Evolutionary conservation across 2,113 vertebrate genomes (phyloP).

Genomic region (Pygoscelis adeliae): DNA sequence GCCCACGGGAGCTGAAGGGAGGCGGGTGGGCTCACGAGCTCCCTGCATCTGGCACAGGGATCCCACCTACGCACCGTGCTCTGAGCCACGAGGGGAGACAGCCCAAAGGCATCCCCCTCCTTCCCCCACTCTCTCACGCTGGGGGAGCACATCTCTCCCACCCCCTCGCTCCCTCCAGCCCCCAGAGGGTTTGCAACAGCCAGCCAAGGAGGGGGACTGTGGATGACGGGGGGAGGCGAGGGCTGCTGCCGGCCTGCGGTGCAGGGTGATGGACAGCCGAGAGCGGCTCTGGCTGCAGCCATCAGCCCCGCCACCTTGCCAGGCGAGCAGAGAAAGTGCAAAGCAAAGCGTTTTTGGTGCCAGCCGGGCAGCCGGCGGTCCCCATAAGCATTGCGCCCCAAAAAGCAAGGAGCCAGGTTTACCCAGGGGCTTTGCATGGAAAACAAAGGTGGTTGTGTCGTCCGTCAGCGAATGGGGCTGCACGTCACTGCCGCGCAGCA

Average conservation of each 20-base stretch:
- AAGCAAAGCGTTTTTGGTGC: background rate
- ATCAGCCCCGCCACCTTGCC: background rate
- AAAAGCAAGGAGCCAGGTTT: background rate
- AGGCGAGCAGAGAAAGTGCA: background rate
- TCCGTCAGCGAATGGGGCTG: accelerated
- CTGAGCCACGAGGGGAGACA: accelerated
- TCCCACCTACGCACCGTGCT: background rate
- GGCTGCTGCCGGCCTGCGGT: background rate
- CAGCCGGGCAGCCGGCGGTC: background rate
- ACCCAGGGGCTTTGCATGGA: background rate
- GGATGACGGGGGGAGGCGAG: background rate
- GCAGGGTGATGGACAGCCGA: background rate
- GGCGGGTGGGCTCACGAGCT: background rate
- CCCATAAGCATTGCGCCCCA: background rate
- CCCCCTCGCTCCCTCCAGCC: background rate
- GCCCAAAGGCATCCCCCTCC: background rate
- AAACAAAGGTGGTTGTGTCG: background rate
- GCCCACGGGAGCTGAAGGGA: background rate
- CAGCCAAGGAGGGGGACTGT: background rate
- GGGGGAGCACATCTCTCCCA: background rate
- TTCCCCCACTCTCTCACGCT: background rate
- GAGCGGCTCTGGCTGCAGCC: background rate
- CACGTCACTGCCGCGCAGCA: background rate
- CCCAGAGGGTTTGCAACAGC: background rate
- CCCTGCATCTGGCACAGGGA: background rate